phyloP scores from a whole-genome alignment of 1,140 invertebrate genomes.

The Pomacea maculata region DNA sequence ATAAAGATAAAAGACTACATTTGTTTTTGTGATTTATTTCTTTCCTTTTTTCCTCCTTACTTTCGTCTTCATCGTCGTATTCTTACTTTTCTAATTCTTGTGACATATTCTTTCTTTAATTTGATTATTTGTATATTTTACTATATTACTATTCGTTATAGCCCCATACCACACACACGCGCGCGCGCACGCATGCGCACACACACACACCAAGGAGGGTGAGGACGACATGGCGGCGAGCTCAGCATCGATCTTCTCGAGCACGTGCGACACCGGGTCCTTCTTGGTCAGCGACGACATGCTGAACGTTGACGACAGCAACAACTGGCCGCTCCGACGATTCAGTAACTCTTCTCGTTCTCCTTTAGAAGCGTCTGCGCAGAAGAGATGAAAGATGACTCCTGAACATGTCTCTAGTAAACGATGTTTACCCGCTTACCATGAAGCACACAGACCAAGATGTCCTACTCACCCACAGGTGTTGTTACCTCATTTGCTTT shows the following conservation, averaged over 20 bases:
- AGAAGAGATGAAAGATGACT: background rate
- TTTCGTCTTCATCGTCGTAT: too few relatives aligned
- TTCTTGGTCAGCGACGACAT: conserved; percentile 7
- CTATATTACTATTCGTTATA: background rate
- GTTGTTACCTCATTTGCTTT: background rate
- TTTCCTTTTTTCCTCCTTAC: background rate
- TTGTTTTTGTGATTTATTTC: background rate
- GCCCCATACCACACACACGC: background rate
- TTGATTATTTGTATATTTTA: too few relatives aligned
- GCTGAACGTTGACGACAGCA: background rate
- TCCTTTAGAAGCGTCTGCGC: background rate
- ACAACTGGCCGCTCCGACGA: conserved; percentile 14
- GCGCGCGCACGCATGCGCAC: too few relatives aligned
- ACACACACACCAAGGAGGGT: background rate
- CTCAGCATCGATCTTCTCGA: conserved; percentile 47
- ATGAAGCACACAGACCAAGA: too few relatives aligned
- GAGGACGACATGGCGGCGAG: conserved; percentile 28
- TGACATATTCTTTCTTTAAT: background rate
- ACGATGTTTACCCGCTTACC: too few relatives aligned
- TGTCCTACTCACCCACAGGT: background rate
- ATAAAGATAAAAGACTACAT: background rate
- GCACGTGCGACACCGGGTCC: conserved; percentile 35
- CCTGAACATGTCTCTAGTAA: too few relatives aligned
- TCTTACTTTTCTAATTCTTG: too few relatives aligned
- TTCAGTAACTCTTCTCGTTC: background rate